Evolutionary conservation across 2,113 vertebrate species (phyloP).

Genomic region (Fulmarus glacialis): DNA sequence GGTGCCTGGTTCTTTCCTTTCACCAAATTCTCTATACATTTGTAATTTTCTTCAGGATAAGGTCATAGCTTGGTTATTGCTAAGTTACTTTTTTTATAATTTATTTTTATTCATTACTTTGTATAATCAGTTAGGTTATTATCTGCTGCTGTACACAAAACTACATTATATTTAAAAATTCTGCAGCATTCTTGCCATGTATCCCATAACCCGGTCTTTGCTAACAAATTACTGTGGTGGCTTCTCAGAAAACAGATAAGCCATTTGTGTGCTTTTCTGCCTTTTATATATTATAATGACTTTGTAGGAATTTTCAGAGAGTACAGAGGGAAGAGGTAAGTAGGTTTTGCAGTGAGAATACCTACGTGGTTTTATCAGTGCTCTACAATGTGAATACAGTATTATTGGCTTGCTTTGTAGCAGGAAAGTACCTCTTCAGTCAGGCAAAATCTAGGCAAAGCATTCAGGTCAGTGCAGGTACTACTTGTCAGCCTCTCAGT

Average conservation of each 20-base stretch:
- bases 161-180: neutral
- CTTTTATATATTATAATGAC: neutral
- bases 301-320: neutral
- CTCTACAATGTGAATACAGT: neutral
- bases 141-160: neutral
- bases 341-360: neutral
- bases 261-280: neutral
- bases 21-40: neutral
- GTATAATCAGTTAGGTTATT: neutral
- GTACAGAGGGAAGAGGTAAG: neutral
- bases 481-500: neutral
- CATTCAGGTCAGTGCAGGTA: neutral
- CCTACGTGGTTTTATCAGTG: neutral
- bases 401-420: neutral
- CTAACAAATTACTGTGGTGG: neutral
- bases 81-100: neutral
- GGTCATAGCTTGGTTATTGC: neutral
- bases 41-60: neutral
- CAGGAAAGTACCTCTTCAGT: neutral
- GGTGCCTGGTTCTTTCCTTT: neutral
- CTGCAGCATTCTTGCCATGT: neutral
- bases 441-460: neutral
- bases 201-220: neutral
- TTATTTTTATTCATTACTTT: neutral
- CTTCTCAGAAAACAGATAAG: neutral